These are phyloP conservation scores for Andrena flavipes DNA, from an alignment of 2,888 invertebrate genomes.

Conservation along the genomic window DNA sequence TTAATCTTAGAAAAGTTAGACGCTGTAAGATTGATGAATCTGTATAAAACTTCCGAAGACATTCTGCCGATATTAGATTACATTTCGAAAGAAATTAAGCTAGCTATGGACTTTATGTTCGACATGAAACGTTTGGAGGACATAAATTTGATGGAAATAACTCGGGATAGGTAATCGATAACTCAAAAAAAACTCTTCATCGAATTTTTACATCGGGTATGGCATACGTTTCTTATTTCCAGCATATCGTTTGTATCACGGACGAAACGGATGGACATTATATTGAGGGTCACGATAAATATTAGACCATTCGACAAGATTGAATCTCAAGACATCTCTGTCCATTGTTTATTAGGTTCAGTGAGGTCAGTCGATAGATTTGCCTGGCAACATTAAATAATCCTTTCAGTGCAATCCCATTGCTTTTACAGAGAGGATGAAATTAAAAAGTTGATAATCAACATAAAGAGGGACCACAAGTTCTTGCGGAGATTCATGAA, in stretches of 20 bases:
- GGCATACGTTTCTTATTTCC: constrained; percentile 42
- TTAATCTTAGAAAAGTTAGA: constrained; percentile 73
- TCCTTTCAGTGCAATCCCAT: not conserved
- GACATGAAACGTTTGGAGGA: constrained; percentile 72
- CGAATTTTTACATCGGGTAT: not conserved
- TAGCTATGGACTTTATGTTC: constrained; percentile 77
- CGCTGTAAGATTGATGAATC: constrained; percentile 42
- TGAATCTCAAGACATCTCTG: constrained; percentile 69
- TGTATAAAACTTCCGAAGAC: constrained; percentile 69
- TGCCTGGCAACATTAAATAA: not conserved
- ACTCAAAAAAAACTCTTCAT: constrained; percentile 12
- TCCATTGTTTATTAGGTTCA: constrained; percentile 74
- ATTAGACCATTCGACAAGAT: constrained; percentile 76
- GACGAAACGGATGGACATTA: constrained; percentile 72
- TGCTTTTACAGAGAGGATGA: constrained; percentile 72
- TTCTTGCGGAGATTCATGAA: constrained; percentile 77
- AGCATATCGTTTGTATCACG: constrained; percentile 74
- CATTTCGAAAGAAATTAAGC: constrained; percentile 73
- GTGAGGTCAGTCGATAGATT: constrained; percentile 71
- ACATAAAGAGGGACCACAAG: constrained; percentile 75
- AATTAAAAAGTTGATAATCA: constrained; percentile 75
- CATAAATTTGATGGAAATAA: constrained; percentile 71
- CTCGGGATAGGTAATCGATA: constrained; percentile 70
- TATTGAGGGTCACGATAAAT: constrained; percentile 73
- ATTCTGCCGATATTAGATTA: constrained; percentile 73